Evolutionary conservation across 1,140 invertebrate genomes (phyloP), one percentile per base, ranked within the genome.

Genomic region (Drosophila baimaii): DNA sequence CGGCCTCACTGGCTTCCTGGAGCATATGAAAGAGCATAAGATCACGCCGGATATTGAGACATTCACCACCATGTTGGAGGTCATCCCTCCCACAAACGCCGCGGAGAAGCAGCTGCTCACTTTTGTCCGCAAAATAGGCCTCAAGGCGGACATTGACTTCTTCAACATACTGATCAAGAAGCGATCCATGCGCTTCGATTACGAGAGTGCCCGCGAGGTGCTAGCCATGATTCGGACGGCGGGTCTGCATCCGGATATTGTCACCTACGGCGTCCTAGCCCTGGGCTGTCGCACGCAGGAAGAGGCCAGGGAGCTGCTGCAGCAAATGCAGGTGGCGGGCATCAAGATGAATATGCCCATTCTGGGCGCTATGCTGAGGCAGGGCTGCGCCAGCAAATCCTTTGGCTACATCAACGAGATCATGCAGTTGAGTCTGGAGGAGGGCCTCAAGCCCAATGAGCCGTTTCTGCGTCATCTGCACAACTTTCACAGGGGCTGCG

Each of bases 131-230:
- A 85, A 92, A 55, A 91, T 93, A 35, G 92, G 93, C 13, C 86
- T 97, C 0, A 93, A 93, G 77, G 92, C 95, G 1, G 97, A 98
- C 92, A 94, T 96, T 37, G 95, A 95, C 86, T 97, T 98, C 90
- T 97, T 95, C 78, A 99, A 98, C 92, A 94, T 96, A 90, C 92
- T 98, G 15, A 98, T 98, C 51, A 97, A 96, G 82, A 96, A 95
- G 86, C 93, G 96, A 57, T 95, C 94, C 82, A 92, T 94, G 64
- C 92, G 96, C 76, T 92, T 92, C 54, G 94, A 96, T 82, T 95
- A 95, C 90, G 92, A 93, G 56, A 93, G 91, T 82, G 96, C 95
- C 25, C 94, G 94, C 94, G 92, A 93, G 62, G 94, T 97, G 7
- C 91, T 96, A 29, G 65, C 92, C 31, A 92, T 95, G 51, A 95